Evolutionary conservation across 2,888 invertebrate species (phyloP), one percentile per base, ranked within the genome.

Genomic region (Nephrotoma appendiculata): DNA sequence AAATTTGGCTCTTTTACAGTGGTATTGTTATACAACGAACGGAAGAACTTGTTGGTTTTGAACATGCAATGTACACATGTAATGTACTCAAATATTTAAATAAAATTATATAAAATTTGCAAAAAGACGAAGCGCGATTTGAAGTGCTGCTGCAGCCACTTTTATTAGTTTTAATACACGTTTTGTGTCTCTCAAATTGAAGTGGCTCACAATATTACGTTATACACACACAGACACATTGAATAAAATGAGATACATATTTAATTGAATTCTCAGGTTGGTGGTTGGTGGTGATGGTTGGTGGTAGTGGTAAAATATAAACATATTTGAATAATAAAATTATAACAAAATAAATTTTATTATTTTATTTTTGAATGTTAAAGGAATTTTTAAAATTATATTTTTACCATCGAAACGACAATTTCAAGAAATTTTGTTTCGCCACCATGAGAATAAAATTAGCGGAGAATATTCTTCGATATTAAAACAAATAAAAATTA

Each of bases 381-480:
- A 71, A 71, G 41, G 41, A 42, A 84, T 84, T 15, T 84, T 84
- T 88, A 88, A 88, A 71, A 88, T 87, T 87, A 87, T 87, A 83
- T 87, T 88, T 87, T 87, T 86, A 86, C 42, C 41, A 84, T n/a
- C 41, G n/a, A 84, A 84, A 42, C n/a, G 43, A 41, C 5, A 88
- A 87, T 89, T 89, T 89, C 89, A 89, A 89, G 89, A 89, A 85
- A 89, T 89, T 88, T 89, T 89, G 84, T 89, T 89, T n/a, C 89
- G 89, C 89, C 89, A 89, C 89, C 89, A 89, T 83, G 89, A 89
- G 88, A 89, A 89, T 44, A 89, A 88, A 71, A 89, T 88, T 87
- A 89, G 87, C 86, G 89, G 89, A 85, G 89, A 89, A 87, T 89
- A 89, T 86, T 89, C 89, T 44, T 89, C 89, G 52, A 89, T 88